phyloP scores from a whole-genome alignment of 1,140 invertebrate species.

The Geopemphigus sp. region DNA sequence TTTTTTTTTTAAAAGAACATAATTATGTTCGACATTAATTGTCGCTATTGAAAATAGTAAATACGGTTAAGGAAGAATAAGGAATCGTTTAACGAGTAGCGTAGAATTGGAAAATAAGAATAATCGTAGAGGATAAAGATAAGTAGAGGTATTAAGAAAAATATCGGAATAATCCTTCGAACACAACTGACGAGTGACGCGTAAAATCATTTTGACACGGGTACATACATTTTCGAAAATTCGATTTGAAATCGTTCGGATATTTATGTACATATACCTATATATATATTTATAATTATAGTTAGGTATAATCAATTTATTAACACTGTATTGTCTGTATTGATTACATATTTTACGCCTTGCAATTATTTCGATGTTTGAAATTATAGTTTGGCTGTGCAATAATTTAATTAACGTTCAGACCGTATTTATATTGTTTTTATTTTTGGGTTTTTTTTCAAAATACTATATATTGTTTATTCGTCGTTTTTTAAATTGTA shows the following conservation, averaged over 20 bases:
- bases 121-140: background rate
- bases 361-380: conserved; percentile 2
- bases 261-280: too few relatives aligned
- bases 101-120: background rate
- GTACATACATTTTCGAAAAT: background rate
- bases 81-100: background rate
- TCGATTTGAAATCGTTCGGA: conserved; percentile 11
- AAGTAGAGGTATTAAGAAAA: background rate
- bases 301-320: conserved; percentile 13
- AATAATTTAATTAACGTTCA: too few relatives aligned
- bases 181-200: conserved; percentile 1
- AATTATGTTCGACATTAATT: too few relatives aligned
- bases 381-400: background rate
- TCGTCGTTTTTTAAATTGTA: too few relatives aligned
- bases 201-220: conserved; percentile 1
- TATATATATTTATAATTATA: too few relatives aligned
- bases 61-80: background rate
- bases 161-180: conserved; percentile 2
- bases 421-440: too few relatives aligned
- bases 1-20: too few relatives aligned
- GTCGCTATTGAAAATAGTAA: background rate
- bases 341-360: conserved; percentile 9
- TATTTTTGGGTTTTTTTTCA: background rate
- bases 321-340: background rate
- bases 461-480: too few relatives aligned